Percentiles rank a stretch among this genome's conserved stretches.
Conservation (phyloP, 2,888 invertebrate species). For the Amblyteles armatorius region DNA sequence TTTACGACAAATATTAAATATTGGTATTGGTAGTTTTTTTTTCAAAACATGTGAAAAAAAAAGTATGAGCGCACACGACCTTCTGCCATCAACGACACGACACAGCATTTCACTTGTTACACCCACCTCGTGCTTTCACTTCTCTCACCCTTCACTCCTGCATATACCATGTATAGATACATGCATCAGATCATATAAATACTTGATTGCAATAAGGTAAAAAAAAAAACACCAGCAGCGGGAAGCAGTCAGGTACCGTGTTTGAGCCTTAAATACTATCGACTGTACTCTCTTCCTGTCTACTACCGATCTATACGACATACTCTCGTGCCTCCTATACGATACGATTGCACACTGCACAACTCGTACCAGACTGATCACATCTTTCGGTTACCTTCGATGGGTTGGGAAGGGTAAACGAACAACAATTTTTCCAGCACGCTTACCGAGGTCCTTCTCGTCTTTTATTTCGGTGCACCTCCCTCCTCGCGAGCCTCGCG, state of each 20-base stretch:
- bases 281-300: not conserved
- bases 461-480: not conserved
- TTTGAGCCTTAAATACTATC: conserved; percentile 8
- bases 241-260: conserved; percentile 61
- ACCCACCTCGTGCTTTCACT: conserved; percentile 1
- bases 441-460: not conserved
- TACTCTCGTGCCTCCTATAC: conserved; percentile 6
- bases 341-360: not conserved
- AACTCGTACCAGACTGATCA: not conserved
- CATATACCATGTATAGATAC: conserved; percentile 1
- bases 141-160: not conserved
- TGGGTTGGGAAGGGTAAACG: not conserved
- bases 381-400: conserved; percentile 15
- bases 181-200: not conserved
- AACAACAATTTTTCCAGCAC: conserved; percentile 24
- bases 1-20: too few species aligned
- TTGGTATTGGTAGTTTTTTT: too few species aligned
- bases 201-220: conserved; percentile 46
- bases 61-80: too few species aligned
- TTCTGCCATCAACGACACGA: too few species aligned
- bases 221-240: conserved; percentile 69
- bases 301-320: not conserved
- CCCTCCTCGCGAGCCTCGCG: not conserved
- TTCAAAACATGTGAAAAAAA: too few species aligned
- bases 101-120: not conserved